phyloP scores from a whole-genome alignment of 2,113 vertebrate genomes.

The Agelaius tricolor region DNA sequence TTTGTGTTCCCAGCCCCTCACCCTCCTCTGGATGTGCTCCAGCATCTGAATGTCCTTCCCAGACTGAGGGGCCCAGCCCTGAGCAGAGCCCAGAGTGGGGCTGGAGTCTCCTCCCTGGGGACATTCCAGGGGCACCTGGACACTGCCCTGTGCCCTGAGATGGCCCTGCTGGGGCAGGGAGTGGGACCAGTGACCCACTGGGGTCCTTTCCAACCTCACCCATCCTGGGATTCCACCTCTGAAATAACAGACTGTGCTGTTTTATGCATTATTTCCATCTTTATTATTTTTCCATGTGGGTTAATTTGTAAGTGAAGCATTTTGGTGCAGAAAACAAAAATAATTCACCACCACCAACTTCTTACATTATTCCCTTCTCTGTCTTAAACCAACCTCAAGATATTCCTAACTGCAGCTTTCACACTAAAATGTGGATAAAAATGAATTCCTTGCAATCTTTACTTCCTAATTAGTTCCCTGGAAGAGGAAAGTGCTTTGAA shows the following conservation, averaged over 20 bases:
- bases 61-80: too few relatives aligned
- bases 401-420: background rate
- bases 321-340: background rate
- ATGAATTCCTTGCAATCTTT: background rate
- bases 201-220: background rate
- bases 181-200: background rate
- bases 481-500: background rate
- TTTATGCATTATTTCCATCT: fast-evolving
- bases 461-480: background rate
- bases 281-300: background rate
- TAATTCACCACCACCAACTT: background rate
- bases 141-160: background rate
- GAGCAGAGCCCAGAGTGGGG: background rate
- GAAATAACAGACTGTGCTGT: background rate
- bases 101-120: background rate
- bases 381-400: background rate
- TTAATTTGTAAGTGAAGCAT: background rate
- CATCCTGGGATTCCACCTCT: background rate
- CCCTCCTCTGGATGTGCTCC: too few relatives aligned
- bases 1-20: too few relatives aligned
- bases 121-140: background rate
- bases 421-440: background rate
- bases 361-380: background rate
- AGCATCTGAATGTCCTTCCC: too few relatives aligned
- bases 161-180: background rate